A percentile compares a stretch with the other conserved stretches of the same genome.
phyloP scores from a whole-genome alignment of 2,888 invertebrate species.

The Diarsia dahlii region DNA sequence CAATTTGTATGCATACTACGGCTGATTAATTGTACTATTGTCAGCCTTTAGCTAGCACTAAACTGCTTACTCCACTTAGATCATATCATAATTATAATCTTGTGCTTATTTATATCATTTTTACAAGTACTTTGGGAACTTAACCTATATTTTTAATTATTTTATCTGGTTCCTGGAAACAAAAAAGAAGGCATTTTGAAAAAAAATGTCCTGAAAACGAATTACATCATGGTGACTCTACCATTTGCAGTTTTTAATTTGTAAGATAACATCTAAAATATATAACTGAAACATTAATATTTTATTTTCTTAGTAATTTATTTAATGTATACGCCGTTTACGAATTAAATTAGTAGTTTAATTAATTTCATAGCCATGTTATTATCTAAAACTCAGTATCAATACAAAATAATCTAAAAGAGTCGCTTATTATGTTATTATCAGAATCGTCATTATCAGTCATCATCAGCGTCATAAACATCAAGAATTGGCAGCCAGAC shows the following conservation, averaged over 20 bases:
- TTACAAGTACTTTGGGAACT: no score
- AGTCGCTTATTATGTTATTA: no score
- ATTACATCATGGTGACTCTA: neutral
- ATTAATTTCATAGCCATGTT: neutral
- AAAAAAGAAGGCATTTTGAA: neutral
- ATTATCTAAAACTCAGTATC: no score
- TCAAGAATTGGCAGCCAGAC: slow-evolving; percentile 10
- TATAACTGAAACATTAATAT: no score
- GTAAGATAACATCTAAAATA: neutral
- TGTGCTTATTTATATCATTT: neutral
- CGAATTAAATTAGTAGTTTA: neutral
- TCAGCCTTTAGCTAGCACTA: slow-evolving; percentile 21
- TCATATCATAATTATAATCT: neutral
- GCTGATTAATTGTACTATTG: slow-evolving; percentile 54
- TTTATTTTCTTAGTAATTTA: neutral
- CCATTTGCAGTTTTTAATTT: neutral
- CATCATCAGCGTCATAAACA: neutral
- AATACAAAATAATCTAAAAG: no score
- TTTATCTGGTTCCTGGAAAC: no score
- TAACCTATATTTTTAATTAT: neutral
- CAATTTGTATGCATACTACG: slow-evolving; percentile 46
- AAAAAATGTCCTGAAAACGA: neutral
- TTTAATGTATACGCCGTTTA: neutral
- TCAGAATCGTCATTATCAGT: no score
- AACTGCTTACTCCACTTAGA: slow-evolving; percentile 11